phyloP scores from a whole-genome alignment of 2,113 vertebrate species.

The Caranx melampygus region DNA sequence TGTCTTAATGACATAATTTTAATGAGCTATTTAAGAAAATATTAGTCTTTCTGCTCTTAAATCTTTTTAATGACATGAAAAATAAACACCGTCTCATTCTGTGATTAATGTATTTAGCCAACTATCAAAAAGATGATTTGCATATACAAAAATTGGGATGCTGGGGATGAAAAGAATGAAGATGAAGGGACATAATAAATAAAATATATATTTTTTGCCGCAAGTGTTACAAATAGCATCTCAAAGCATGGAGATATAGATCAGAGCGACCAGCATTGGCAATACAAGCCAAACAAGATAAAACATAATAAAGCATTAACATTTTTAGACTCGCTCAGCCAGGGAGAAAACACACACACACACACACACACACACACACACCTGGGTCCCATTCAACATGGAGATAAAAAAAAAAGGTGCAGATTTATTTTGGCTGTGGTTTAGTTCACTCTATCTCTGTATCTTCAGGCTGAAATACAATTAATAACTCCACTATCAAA shows the following conservation, averaged over 20 bases:
- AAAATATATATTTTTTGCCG: background rate
- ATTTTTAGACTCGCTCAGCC: constrained; percentile 17
- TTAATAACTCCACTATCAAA: constrained; percentile 20
- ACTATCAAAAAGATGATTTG: constrained; percentile 51
- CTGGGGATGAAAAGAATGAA: constrained; percentile 38
- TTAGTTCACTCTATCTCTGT: background rate
- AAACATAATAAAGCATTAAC: constrained; percentile 32
- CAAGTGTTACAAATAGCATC: constrained; percentile 31
- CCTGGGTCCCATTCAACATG: constrained; percentile 12
- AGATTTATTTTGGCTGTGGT: constrained; percentile 1
- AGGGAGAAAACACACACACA: background rate
- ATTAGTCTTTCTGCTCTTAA: background rate
- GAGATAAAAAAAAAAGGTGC: constrained; percentile 11
- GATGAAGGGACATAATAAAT: constrained; percentile 1
- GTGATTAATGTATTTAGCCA: constrained; percentile 39
- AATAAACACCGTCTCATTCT: constrained; percentile 4
- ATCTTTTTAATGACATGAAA: background rate
- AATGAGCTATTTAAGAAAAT: constrained; percentile 5
- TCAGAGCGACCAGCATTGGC: background rate
- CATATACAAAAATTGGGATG: constrained; percentile 64
- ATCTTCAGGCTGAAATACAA: constrained; percentile 18
- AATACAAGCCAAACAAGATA: background rate
- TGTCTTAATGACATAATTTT: background rate
- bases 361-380: background rate
- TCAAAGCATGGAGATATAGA: constrained; percentile 4